These are phyloP conservation scores for Battus philenor DNA, from an alignment of 1,140 invertebrate species.

Conservation along the genomic window DNA sequence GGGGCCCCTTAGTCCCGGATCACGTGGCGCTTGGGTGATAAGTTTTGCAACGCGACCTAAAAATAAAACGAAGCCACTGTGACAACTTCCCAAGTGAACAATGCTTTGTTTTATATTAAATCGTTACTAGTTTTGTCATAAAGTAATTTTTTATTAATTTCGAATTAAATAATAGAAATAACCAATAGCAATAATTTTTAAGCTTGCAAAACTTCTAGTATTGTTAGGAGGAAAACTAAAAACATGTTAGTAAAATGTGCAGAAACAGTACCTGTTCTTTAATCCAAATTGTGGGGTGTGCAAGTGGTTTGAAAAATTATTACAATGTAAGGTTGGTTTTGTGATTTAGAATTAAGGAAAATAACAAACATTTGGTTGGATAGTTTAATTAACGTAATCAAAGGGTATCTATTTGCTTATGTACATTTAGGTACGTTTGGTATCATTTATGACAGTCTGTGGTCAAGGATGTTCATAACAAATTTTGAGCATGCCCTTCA, in stretches of 20 bases:
- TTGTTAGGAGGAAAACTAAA: constrained; percentile 41
- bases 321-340: constrained; percentile 5
- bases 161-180: neutral
- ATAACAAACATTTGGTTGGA: constrained; percentile 19
- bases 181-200: constrained; percentile 18
- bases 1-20: constrained; percentile 7
- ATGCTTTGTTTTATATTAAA: neutral
- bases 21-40: constrained; percentile 19
- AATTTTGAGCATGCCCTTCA: constrained; percentile 62
- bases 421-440: constrained; percentile 19
- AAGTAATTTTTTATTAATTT: no score
- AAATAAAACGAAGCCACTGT: constrained; percentile 14
- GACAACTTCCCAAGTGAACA: constrained; percentile 14
- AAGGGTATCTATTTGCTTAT: constrained; percentile 8
- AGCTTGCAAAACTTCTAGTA: constrained; percentile 58
- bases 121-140: neutral
- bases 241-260: constrained; percentile 32
- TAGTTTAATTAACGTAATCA: constrained; percentile 15
- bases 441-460: constrained; percentile 26
- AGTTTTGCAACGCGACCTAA: constrained; percentile 47
- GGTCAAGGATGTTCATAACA: constrained; percentile 39
- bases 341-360: constrained; percentile 8
- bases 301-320: constrained; percentile 8
- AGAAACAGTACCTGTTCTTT: constrained; percentile 17
- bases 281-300: constrained; percentile 17